Conservation (phyloP, 2,888 invertebrate genomes). For the Amiota mariae region DNA sequence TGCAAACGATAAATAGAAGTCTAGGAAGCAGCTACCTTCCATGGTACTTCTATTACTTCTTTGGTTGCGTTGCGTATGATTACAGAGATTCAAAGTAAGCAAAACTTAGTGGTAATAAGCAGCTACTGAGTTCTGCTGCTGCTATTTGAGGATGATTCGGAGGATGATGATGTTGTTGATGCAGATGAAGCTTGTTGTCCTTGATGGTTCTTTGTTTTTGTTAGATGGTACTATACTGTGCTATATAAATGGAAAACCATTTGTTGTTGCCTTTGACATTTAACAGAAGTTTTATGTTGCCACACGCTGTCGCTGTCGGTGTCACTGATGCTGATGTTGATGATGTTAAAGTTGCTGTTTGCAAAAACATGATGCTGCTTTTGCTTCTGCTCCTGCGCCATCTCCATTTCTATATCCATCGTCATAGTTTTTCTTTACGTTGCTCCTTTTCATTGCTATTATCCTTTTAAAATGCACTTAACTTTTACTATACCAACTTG, state of each 20-base stretch:
- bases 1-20: too few species aligned
- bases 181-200: neutral
- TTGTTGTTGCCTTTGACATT: slow-evolving; percentile 33
- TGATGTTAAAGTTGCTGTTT: too few species aligned
- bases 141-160: neutral
- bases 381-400: too few species aligned
- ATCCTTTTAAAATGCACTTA: slow-evolving; percentile 23
- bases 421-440: too few species aligned
- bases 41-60: too few species aligned
- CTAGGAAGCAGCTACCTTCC: too few species aligned
- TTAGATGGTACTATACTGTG: neutral
- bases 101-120: neutral
- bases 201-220: neutral
- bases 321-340: neutral
- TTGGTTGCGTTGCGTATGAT: too few species aligned
- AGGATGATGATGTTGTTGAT: neutral
- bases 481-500: slow-evolving; percentile 7
- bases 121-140: neutral
- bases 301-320: neutral
- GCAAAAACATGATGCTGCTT: too few species aligned
- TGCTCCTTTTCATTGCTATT: neutral
- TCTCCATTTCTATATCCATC: neutral
- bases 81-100: too few species aligned
- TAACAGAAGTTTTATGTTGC: slow-evolving; percentile 33
- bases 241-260: too few species aligned